Evolutionary conservation across 1,140 invertebrate genomes (phyloP).

Genomic region (Nebria ingens): DNA sequence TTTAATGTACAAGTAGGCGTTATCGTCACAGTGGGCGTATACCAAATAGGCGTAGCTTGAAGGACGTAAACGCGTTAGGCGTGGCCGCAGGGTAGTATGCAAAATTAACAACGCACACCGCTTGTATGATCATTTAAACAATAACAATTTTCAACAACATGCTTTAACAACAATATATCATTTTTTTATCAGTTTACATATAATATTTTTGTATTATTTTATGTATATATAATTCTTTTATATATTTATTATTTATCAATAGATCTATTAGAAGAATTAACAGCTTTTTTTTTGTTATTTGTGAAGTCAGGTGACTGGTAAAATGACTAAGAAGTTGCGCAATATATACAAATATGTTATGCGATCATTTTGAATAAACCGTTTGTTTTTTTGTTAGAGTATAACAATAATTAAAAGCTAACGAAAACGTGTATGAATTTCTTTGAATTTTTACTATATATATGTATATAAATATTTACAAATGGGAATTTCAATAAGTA

Average conservation of each 20-base stretch:
- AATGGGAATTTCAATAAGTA: too few species aligned
- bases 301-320: neutral
- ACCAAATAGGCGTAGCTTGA: too few species aligned
- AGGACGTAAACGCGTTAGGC: too few species aligned
- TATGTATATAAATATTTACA: too few species aligned
- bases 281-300: slow-evolving; percentile 18
- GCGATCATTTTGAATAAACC: too few species aligned
- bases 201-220: slow-evolving; percentile 24
- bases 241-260: slow-evolving; percentile 19
- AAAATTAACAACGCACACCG: slow-evolving; percentile 11
- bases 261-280: slow-evolving; percentile 29
- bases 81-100: too few species aligned
- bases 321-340: neutral
- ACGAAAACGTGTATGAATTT: too few species aligned
- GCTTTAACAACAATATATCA: slow-evolving; percentile 35
- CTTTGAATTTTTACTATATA: too few species aligned
- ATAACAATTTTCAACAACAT: slow-evolving; percentile 36
- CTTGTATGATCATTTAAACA: slow-evolving; percentile 23
- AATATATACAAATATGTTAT: slow-evolving; percentile 21
- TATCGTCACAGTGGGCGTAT: too few species aligned
- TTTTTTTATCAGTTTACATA: slow-evolving; percentile 26
- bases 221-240: slow-evolving; percentile 15
- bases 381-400: too few species aligned
- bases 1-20: too few species aligned
- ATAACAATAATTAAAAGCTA: too few species aligned